Percentiles rank a stretch among this genome's conserved stretches.
Evolutionary conservation across 1,140 invertebrate genomes (phyloP).

Genomic region (Saccostrea echinata): DNA sequence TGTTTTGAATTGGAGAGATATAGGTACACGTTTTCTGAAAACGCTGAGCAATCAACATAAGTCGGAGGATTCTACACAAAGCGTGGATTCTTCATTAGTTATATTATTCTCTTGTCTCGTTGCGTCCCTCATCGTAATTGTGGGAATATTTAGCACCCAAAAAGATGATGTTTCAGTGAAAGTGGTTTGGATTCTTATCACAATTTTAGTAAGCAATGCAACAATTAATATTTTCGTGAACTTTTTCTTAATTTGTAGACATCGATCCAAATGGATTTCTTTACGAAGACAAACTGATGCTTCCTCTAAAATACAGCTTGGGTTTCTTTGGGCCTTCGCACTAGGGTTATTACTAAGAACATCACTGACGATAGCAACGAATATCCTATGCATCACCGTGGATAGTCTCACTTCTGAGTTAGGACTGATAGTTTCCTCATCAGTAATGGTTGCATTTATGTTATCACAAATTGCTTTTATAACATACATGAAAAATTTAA

Average conservation of each 20-base stretch:
- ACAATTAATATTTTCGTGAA: background rate
- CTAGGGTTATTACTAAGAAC: background rate
- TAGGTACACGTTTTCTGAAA: background rate
- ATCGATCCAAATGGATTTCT: background rate
- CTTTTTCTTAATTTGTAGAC: background rate
- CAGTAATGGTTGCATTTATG: background rate
- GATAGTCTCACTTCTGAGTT: background rate
- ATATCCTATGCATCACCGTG: background rate
- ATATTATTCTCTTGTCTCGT: background rate
- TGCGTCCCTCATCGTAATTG: background rate
- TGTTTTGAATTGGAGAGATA: too few species aligned
- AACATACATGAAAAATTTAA: background rate
- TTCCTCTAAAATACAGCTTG: background rate
- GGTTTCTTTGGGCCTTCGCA: background rate
- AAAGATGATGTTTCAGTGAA: background rate
- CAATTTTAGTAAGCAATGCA: background rate
- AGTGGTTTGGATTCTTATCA: background rate
- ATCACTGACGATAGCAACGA: background rate
- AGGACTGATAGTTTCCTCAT: background rate
- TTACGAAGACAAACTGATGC: background rate
- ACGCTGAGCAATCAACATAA: background rate
- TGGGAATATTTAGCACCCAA: background rate
- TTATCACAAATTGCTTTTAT: background rate
- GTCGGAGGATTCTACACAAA: too few species aligned
- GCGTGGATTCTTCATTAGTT: background rate